Base-by-base conservation (phyloP, 2,113 vertebrate species). In the Nerophis lumbriciformis region DNA sequence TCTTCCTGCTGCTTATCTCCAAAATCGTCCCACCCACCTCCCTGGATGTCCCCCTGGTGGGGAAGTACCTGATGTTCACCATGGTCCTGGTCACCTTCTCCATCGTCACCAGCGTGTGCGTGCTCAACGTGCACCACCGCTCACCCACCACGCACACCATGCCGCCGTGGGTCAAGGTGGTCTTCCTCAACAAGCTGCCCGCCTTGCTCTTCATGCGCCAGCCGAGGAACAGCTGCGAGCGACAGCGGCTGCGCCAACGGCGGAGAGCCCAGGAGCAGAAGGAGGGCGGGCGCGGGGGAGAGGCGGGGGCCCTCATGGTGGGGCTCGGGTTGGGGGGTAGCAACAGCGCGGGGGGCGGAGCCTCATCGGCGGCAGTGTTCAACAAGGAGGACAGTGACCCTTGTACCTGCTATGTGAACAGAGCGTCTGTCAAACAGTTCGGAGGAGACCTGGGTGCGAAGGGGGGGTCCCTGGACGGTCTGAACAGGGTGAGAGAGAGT, bases 51-150 rank as follows among this genome's bases (percentile, higher is more conserved):
- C 95, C 95, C 0, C 90, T 97, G 38, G 94, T 98, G 58, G 95
- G 95, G 71, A 98, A 98, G 78, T 98, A 98, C 77, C 90, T 98
- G 59, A 97, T 98, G 95, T 98, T 98, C 92, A 98, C 95, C 79
- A 98, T 97, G 95, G 95, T 98, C 39, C 90, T 98, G 51, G 95
- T 98, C 65, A 98, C 95, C 63, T 98, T 97, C 88, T 97, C 95
- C 71, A 98, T 98, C 0, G 94, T 97, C 75, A 97, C 94, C 72
- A 97, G 95, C 0, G 95, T 98, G 67, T 98, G 95, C 0, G 95
- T 98, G 64, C 91, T 98, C 72, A 98, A 97, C 0, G 94, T 98
- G 36, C 95, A 97, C 85, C 95, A 98, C 81, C 94, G 95, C 70
- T 98, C 95, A 0, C 95, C 95, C 60, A 97, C 94, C 83, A 98